phyloP scores from a whole-genome alignment of 1,140 invertebrate species.

The Philopotamus ludificatus region DNA sequence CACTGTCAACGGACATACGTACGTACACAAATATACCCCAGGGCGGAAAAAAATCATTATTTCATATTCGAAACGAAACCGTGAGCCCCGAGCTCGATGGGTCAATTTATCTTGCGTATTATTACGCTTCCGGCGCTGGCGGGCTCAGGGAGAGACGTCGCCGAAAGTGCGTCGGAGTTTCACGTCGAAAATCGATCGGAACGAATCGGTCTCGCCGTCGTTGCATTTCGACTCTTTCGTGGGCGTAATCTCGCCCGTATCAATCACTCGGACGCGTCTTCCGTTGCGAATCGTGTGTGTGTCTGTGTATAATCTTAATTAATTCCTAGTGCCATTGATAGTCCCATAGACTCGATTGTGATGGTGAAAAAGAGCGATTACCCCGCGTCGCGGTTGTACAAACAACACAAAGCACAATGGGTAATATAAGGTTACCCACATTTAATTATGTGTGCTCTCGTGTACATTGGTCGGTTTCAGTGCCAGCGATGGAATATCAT shows the following conservation, averaged over 20 bases:
- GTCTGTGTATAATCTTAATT: too few relatives aligned
- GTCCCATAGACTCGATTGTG: too few relatives aligned
- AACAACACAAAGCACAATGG: conserved; percentile 26
- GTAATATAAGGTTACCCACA: conserved; percentile 26
- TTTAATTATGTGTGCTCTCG: conserved; percentile 12
- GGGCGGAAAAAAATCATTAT: conserved; percentile 2
- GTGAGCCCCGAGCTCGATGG: neutral
- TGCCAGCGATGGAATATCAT: neutral
- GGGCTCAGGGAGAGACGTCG: too few relatives aligned
- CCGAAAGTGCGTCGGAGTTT: too few relatives aligned
- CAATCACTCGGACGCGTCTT: too few relatives aligned
- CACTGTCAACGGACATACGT: conserved; percentile 6
- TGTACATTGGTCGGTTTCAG: neutral
- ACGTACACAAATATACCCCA: conserved; percentile 11
- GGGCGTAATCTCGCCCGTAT: too few relatives aligned
- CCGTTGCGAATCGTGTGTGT: too few relatives aligned
- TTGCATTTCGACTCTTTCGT: too few relatives aligned
- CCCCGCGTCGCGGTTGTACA: neutral
- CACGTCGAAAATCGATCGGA: too few relatives aligned
- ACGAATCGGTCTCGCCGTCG: too few relatives aligned
- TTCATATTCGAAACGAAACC: neutral
- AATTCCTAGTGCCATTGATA: too few relatives aligned
- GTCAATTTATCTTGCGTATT: neutral
- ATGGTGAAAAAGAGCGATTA: neutral
- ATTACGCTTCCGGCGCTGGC: too few relatives aligned